These are phyloP conservation scores for Theristicus caerulescens DNA, from an alignment of 2,113 vertebrate species.

Conservation along the genomic window DNA sequence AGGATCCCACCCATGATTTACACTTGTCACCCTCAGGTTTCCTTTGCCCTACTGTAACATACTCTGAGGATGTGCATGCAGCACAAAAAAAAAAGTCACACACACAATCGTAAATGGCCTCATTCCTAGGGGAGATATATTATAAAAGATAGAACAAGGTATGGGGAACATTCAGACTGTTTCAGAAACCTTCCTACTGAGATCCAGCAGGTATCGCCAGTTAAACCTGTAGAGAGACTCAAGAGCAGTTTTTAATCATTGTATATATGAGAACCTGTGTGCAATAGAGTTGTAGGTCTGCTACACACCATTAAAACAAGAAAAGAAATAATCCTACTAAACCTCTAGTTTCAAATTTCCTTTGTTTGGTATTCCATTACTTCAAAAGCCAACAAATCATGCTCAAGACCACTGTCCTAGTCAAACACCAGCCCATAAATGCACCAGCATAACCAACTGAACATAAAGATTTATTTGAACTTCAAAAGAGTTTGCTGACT, in stretches of 20 bases:
- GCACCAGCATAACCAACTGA: not conserved
- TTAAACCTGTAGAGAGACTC: not conserved
- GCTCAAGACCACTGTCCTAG: not conserved
- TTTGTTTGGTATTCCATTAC: not conserved
- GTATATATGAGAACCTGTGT: not conserved
- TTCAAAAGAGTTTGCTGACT: not conserved
- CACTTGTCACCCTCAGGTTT: not conserved
- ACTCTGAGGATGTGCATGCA: not conserved
- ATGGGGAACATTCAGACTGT: not conserved
- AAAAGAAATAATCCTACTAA: not conserved
- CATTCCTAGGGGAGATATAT: not conserved
- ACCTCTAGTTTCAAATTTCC: not conserved
- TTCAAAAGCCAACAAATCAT: not conserved
- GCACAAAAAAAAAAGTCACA: not conserved
- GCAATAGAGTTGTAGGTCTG: not conserved
- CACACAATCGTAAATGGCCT: not conserved
- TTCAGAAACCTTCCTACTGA: not conserved
- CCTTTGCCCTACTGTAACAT: not conserved
- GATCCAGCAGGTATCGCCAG: not conserved
- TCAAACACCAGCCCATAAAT: not conserved
- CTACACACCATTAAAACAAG: not conserved
- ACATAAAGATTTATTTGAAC: not conserved
- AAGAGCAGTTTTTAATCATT: not conserved
- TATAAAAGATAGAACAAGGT: not conserved
- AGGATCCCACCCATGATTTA: not conserved